phyloP scores from a whole-genome alignment of 2,113 vertebrate genomes.

The Epinephelus lanceolatus region DNA sequence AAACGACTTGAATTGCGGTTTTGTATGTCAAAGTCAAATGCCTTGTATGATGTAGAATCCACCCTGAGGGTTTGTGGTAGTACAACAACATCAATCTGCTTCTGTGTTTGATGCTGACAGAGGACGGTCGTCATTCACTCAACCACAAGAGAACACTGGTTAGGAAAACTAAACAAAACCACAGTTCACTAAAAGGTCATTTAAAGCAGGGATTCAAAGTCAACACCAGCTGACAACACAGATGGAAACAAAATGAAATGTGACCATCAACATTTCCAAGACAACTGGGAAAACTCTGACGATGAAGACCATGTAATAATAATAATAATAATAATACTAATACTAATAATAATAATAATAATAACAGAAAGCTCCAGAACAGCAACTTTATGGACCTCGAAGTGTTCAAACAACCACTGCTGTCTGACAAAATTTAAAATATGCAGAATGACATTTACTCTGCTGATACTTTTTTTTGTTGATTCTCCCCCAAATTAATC shows the following conservation, averaged over 20 bases:
- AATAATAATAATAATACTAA: no score
- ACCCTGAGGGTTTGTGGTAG: not conserved
- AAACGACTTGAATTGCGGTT: not conserved
- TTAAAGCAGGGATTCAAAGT: not conserved
- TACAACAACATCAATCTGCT: not conserved
- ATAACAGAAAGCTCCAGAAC: no score
- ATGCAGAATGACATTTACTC: no score
- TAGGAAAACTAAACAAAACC: not conserved
- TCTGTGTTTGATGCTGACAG: not conserved
- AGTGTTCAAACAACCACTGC: not conserved
- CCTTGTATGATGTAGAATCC: not conserved
- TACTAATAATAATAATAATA: no score
- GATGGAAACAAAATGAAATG: not conserved
- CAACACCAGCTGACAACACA: not conserved
- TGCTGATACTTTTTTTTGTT: not conserved
- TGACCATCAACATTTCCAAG: not conserved
- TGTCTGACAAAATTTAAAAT: not conserved
- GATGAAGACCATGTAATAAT: no score
- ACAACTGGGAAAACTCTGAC: not conserved
- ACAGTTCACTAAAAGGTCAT: no score
- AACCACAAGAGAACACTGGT: no score
- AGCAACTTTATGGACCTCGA: no score
- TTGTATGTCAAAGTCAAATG: not conserved
- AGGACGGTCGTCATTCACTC: not conserved
- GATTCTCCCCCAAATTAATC: constrained; percentile 9